Evolutionary conservation across 2,888 invertebrate species (phyloP).

Genomic region (Lamellibrachia satsuma): DNA sequence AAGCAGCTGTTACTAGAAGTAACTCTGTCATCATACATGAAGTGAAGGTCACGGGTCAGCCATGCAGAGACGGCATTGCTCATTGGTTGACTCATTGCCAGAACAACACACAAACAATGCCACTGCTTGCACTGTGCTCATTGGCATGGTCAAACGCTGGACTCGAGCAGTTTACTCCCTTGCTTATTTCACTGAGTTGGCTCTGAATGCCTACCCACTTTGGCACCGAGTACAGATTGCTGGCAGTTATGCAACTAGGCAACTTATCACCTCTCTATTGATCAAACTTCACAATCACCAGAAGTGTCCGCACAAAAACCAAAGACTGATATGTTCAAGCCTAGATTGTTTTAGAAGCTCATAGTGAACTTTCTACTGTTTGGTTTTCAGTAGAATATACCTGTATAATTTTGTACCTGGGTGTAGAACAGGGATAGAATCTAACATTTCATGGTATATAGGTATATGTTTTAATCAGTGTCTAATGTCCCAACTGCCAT

Average conservation of each 20-base stretch:
- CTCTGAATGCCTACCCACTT: too few species aligned
- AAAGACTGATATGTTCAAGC: neutral
- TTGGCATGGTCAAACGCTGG: neutral
- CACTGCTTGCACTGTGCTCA: neutral
- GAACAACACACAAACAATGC: neutral
- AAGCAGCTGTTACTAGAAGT: neutral
- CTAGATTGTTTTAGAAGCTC: neutral
- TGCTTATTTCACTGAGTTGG: neutral
- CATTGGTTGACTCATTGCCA: neutral
- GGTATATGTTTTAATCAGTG: neutral
- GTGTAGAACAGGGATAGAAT: neutral
- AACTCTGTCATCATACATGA: neutral
- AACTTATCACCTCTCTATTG: neutral
- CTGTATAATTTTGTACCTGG: neutral
- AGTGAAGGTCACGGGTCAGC: neutral
- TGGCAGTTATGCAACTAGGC: neutral
- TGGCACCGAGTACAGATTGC: neutral
- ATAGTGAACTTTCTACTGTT: neutral
- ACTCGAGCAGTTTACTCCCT: neutral
- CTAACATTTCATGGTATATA: neutral
- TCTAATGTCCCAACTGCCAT: neutral
- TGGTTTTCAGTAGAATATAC: neutral
- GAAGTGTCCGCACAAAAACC: neutral
- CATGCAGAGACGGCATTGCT: neutral
- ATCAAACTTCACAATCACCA: neutral